Conservation (phyloP, 1,140 invertebrate genomes). For the Pseudomyrmex concolor region DNA sequence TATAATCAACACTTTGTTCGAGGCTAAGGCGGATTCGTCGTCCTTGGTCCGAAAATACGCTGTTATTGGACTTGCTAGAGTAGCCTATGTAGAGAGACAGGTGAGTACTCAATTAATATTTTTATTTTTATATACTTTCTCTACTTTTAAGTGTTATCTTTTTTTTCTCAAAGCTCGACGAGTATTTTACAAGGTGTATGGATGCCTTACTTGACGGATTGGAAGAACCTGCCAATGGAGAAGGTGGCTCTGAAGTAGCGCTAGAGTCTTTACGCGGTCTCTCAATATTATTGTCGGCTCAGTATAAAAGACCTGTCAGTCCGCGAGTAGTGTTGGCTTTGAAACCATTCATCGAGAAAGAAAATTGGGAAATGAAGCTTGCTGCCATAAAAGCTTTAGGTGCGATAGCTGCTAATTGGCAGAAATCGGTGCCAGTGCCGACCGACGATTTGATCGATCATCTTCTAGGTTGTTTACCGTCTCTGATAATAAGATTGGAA, state of each 20-base stretch:
- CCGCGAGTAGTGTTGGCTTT: slow-evolving; percentile 79
- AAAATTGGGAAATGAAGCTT: slow-evolving; percentile 79
- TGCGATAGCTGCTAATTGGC: slow-evolving; percentile 75
- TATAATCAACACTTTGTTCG: slow-evolving; percentile 78
- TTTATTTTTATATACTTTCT: not conserved
- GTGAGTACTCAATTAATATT: slow-evolving; percentile 51
- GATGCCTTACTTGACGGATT: slow-evolving; percentile 79
- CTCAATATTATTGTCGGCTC: slow-evolving; percentile 75
- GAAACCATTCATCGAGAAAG: slow-evolving; percentile 82
- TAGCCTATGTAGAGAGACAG: slow-evolving; percentile 77
- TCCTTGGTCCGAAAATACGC: slow-evolving; percentile 79
- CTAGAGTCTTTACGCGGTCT: slow-evolving; percentile 80
- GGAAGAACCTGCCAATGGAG: slow-evolving; percentile 75
- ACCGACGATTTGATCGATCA: slow-evolving; percentile 80
- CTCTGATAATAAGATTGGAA: slow-evolving; percentile 79
- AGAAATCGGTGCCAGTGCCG: slow-evolving; percentile 66
- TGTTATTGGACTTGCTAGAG: slow-evolving; percentile 77
- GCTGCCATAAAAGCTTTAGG: slow-evolving; percentile 78
- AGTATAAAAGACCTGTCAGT: slow-evolving; percentile 75
- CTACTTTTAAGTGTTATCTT: slow-evolving; percentile 37
- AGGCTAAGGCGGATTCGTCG: slow-evolving; percentile 80
- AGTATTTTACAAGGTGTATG: slow-evolving; percentile 80
- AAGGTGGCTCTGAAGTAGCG: slow-evolving; percentile 77
- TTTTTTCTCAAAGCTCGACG: slow-evolving; percentile 71
- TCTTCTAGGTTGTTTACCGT: slow-evolving; percentile 79